Percentiles rank a stretch among this genome's conserved stretches.
phyloP scores from a whole-genome alignment of 2,888 invertebrate genomes.

The Drosophila neutralis region DNA sequence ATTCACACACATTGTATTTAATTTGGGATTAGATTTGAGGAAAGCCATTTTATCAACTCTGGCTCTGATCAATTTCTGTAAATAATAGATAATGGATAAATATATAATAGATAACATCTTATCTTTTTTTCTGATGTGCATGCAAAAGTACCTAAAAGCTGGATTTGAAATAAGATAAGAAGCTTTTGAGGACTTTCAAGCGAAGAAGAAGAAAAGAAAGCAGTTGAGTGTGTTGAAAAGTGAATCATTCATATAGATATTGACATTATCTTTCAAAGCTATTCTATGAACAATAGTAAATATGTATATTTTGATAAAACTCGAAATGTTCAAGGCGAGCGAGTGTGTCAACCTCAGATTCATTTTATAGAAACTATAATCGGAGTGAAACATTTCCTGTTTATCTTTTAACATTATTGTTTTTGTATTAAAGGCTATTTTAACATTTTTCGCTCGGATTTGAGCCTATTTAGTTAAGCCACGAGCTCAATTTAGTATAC shows the following conservation, averaged over 20 bases:
- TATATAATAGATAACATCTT: not conserved
- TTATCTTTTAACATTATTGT: not conserved
- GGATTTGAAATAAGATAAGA: not conserved
- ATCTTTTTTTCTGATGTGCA: not conserved
- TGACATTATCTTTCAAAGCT: not conserved
- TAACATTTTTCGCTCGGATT: not conserved
- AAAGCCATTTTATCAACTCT: constrained; percentile 8
- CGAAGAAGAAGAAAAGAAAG: not conserved
- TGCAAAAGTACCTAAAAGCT: not conserved
- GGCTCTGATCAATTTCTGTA: constrained; percentile 2
- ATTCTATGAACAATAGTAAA: not conserved
- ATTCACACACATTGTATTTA: constrained; percentile 30
- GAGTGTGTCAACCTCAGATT: not conserved
- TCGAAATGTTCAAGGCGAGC: not conserved
- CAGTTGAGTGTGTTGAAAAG: not conserved
- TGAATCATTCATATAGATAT: not conserved
- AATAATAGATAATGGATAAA: constrained; percentile 16
- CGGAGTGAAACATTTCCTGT: not conserved
- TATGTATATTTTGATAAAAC: not conserved
- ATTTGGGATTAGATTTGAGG: constrained; percentile 6
- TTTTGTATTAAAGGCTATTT: not conserved
- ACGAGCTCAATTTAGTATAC: not conserved
- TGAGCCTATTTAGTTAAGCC: not conserved
- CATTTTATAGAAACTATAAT: not conserved
- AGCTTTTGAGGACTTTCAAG: not conserved